Percentiles rank a stretch among this genome's conserved stretches.
These are phyloP conservation scores for Microvelia longipes DNA, from an alignment of 1,140 invertebrate genomes.

Conservation along the genomic window DNA sequence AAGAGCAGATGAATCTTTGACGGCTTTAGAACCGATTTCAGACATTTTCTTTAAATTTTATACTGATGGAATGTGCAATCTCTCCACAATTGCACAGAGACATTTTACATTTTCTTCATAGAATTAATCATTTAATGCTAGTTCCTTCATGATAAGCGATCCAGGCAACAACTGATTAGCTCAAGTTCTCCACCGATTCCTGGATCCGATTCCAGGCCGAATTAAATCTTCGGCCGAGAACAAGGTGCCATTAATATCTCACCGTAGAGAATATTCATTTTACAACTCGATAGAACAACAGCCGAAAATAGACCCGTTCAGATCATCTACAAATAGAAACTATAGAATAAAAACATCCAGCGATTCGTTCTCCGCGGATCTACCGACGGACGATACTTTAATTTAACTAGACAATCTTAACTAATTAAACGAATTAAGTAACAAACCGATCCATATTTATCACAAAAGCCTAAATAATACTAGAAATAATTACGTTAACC, in stretches of 20 bases:
- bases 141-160: neutral
- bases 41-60: constrained; percentile 11
- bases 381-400: neutral
- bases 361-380: neutral
- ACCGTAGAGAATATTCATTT: too few relatives aligned
- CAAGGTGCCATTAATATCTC: too few relatives aligned
- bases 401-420: too few relatives aligned
- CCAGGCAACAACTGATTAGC: too few relatives aligned
- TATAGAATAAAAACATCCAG: neutral
- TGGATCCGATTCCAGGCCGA: too few relatives aligned
- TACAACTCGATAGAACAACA: neutral
- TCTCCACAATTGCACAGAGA: constrained; percentile 4
- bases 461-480: too few relatives aligned
- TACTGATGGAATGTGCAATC: constrained; percentile 5
- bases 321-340: neutral
- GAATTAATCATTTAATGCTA: neutral
- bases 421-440: too few relatives aligned
- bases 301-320: neutral
- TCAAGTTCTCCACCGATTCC: too few relatives aligned
- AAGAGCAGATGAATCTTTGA: neutral
- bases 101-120: constrained; percentile 13
- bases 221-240: too few relatives aligned
- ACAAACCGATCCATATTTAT: too few relatives aligned
- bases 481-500: too few relatives aligned
- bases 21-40: neutral